phyloP scores from a whole-genome alignment of 2,797 vertebrate species.

The Acrossocheilus fasciatus region DNA sequence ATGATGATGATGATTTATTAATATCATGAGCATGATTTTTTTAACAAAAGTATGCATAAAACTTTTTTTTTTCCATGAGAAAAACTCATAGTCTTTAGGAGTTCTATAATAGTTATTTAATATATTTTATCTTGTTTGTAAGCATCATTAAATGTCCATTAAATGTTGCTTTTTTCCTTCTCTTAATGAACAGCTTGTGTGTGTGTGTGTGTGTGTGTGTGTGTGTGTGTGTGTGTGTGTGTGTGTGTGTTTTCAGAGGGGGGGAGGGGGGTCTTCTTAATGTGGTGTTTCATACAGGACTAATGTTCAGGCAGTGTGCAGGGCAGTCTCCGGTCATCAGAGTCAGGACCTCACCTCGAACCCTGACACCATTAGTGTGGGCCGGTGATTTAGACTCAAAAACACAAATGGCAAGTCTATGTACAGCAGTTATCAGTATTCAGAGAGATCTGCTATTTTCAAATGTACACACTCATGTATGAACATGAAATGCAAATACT shows the following conservation, averaged over 20 bases:
- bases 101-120: constrained; percentile 5
- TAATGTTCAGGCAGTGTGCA: constrained; percentile 34
- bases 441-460: background rate
- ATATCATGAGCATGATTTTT: background rate
- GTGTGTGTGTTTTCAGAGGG: constrained; percentile 17
- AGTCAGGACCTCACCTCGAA: constrained; percentile 7
- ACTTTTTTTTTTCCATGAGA: background rate
- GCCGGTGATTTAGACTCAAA: background rate
- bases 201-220: constrained; percentile 30
- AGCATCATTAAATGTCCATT: constrained; percentile 26
- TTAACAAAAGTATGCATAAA: background rate
- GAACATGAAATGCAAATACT: background rate
- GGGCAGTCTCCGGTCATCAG: constrained; percentile 10
- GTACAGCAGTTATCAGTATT: background rate
- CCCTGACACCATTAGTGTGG: constrained; percentile 33
- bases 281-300: background rate
- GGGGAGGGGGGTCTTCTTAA: constrained; percentile 1
- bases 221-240: constrained; percentile 8
- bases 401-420: background rate
- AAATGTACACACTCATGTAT: background rate
- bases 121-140: constrained; percentile 16
- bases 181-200: background rate
- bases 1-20: too few species aligned
- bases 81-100: background rate
- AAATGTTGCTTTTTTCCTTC: constrained; percentile 2